phyloP scores from a whole-genome alignment of 2,888 invertebrate species.

The Tetramorium bicarinatum region DNA sequence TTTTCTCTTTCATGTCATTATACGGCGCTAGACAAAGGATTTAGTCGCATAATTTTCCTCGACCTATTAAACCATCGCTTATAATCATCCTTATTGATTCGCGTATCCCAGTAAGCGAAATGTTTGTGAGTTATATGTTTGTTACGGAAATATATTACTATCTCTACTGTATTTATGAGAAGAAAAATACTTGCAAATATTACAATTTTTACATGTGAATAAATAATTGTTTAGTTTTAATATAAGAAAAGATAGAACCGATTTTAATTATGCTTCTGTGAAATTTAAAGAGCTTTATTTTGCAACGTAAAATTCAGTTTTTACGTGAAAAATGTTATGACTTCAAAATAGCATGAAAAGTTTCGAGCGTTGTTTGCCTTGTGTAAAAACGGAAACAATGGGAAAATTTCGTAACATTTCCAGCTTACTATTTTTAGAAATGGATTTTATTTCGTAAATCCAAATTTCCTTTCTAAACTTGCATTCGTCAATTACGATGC shows the following conservation, averaged over 20 bases:
- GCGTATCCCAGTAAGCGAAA: slow-evolving; percentile 7
- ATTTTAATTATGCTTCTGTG: not conserved
- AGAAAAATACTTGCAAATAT: not conserved
- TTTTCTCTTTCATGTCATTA: slow-evolving; percentile 65
- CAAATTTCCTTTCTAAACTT: not conserved
- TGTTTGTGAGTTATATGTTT: not conserved
- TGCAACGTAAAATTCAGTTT: slow-evolving; percentile 7
- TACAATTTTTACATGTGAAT: not conserved
- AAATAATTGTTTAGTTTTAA: slow-evolving; percentile 5
- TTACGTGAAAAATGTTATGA: slow-evolving; percentile 3
- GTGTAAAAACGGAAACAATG: slow-evolving; percentile 8
- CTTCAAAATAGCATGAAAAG: slow-evolving; percentile 20
- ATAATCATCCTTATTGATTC: slow-evolving; percentile 20
- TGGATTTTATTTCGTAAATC: slow-evolving; percentile 7
- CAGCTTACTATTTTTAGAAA: not conserved
- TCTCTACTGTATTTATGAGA: not conserved
- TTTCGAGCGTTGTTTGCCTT: not conserved
- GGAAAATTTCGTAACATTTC: not conserved
- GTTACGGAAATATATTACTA: not conserved
- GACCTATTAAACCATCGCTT: slow-evolving; percentile 44
- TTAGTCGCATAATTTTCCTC: slow-evolving; percentile 48
- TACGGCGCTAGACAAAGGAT: slow-evolving; percentile 57
- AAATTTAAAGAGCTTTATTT: slow-evolving; percentile 18
- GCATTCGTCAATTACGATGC: slow-evolving; percentile 20
- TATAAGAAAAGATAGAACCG: not conserved